A percentile compares a stretch with the other conserved stretches of the same genome.
Evolutionary conservation across 1,140 invertebrate species (phyloP).

Genomic region (Arctopsyche grandis): DNA sequence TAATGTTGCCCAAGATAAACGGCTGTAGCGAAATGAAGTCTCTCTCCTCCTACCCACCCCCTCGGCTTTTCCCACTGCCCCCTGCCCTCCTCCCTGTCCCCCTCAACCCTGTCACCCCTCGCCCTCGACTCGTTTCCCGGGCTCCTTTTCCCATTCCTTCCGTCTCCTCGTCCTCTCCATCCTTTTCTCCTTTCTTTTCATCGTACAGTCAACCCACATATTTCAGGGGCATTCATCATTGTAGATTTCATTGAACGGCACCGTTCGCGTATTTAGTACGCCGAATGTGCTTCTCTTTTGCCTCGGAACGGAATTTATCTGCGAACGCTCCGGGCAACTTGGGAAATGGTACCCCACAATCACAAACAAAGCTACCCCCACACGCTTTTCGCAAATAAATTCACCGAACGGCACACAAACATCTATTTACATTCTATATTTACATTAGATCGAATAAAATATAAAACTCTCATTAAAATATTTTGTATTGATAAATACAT

Average conservation of each 20-base stretch:
- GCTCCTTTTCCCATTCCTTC: background rate
- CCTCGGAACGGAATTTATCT: constrained; percentile 54
- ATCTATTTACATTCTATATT: background rate
- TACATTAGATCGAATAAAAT: background rate
- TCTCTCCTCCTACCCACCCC: constrained; percentile 35
- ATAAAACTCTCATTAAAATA: too few relatives aligned
- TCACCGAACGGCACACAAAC: background rate
- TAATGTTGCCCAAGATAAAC: constrained; percentile 69
- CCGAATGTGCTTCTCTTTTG: constrained; percentile 54
- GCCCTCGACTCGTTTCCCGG: background rate
- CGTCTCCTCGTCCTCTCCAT: constrained; percentile 21
- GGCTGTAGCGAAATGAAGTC: constrained; percentile 68
- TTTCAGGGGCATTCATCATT: constrained; percentile 51
- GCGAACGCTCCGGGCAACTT: constrained; percentile 52
- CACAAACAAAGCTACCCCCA: background rate
- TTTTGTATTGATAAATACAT: too few relatives aligned
- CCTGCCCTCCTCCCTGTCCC: background rate
- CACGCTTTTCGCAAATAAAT: background rate
- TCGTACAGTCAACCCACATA: constrained; percentile 54
- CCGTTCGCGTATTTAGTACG: constrained; percentile 53
- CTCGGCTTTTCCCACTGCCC: background rate
- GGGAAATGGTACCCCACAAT: constrained; percentile 38
- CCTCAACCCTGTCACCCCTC: constrained; percentile 1
- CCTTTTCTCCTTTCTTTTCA: constrained; percentile 51
- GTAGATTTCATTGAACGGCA: constrained; percentile 52